Evolutionary conservation across 2,888 invertebrate genomes (phyloP).

Genomic region (Sialis fuliginosa): DNA sequence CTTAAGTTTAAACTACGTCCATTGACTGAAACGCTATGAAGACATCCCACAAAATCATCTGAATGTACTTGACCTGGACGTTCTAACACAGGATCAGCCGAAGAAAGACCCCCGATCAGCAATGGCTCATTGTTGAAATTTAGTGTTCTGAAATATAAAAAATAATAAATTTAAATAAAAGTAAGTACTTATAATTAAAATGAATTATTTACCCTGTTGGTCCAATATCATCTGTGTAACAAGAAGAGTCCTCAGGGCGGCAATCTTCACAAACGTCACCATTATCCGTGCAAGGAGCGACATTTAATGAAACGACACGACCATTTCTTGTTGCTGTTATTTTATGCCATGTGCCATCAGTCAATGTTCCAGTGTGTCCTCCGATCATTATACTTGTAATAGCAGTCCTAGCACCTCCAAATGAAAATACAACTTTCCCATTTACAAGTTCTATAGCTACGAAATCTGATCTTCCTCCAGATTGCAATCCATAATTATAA

Average conservation of each 20-base stretch:
- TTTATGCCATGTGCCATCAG: slow-evolving; percentile 83
- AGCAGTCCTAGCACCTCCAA: slow-evolving; percentile 75
- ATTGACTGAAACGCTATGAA: slow-evolving; percentile 79
- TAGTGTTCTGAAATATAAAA: slow-evolving; percentile 48
- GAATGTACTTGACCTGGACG: slow-evolving; percentile 79
- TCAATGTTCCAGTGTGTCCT: slow-evolving; percentile 42
- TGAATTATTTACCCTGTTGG: slow-evolving; percentile 59
- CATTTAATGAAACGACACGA: slow-evolving; percentile 67
- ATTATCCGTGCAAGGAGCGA: slow-evolving; percentile 65
- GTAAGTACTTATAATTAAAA: slow-evolving; percentile 1
- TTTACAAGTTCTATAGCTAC: slow-evolving; percentile 76
- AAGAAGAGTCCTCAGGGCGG: slow-evolving; percentile 60
- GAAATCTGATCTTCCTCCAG: slow-evolving; percentile 80
- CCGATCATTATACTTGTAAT: slow-evolving; percentile 63
- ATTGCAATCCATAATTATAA: slow-evolving; percentile 80
- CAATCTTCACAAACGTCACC: slow-evolving; percentile 79
- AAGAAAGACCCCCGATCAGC: slow-evolving; percentile 67
- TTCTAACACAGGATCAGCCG: slow-evolving; percentile 73
- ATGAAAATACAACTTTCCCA: slow-evolving; percentile 75
- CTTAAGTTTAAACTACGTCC: slow-evolving; percentile 69
- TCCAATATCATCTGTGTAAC: slow-evolving; percentile 74
- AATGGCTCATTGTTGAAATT: slow-evolving; percentile 83
- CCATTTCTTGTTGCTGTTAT: slow-evolving; percentile 83
- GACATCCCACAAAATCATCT: slow-evolving; percentile 86
- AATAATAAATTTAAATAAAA: neutral